Base-by-base conservation (phyloP, 1,140 invertebrate genomes). In the Philopotamus ludificatus region DNA sequence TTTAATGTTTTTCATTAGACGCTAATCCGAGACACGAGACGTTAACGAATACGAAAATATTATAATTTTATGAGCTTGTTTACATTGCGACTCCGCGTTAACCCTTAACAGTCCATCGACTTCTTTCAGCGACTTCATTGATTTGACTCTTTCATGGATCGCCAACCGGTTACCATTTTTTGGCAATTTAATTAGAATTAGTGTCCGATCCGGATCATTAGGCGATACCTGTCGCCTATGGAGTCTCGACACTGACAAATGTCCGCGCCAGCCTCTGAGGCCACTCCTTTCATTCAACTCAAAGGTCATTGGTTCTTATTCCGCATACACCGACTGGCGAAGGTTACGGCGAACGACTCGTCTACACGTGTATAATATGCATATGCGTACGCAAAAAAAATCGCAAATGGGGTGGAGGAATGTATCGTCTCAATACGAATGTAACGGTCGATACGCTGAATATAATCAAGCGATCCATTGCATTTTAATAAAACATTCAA, bases 221-320 rank as follows among this genome's bases (percentile, higher is more conserved):
- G 53, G 28, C 53, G 26, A 57, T 57, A 57, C 53, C 53, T 57
- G 53, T 57, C 53, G 25, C 53, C 53, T 15, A n/a, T 42, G 18
- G 20, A 21, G 44, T 60, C 54, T 57, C 41, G 57, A 60, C 57
- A 23, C 41, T 60, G 57, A 60, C 44, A 44, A 60, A 60, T 60
- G 44, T 21, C 41, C 42, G 25, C 21, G 8, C 20, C 41, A 16
- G 21, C 25, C 28, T 34, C 42, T 60, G 57, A 60, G 57, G 57
- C 57, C 57, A 44, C 57, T 60, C 57, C 57, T 60, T 60, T 60
- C 57, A 60, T 60, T 60, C 57, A 60, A 60, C 42, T 21, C 57
- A 60, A 60, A 60, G 57, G 57, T 60, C 57, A 44, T 60, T 60
- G 57, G 57, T 60, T 60, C 57, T 60, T 60, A 57, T 57, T 57